Percentiles rank a stretch among this genome's conserved stretches.
Evolutionary conservation across 2,888 invertebrate genomes (phyloP).

Genomic region (Aromia moschata): DNA sequence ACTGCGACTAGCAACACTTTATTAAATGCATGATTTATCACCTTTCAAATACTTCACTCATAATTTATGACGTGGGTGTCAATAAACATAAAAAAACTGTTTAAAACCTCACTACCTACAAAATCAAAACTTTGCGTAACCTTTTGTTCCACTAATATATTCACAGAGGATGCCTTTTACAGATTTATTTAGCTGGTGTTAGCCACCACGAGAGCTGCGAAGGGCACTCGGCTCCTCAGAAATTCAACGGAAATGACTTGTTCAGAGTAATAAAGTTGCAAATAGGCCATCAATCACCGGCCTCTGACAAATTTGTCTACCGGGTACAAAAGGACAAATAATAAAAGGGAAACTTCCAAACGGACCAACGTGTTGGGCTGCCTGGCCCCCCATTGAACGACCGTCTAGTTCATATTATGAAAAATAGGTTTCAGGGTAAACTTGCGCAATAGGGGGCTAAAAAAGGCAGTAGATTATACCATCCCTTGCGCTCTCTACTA

Average conservation of each 20-base stretch:
- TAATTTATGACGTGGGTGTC: conserved; percentile 5
- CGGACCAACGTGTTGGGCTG: conserved; percentile 26
- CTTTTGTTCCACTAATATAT: not conserved
- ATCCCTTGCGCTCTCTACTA: no score
- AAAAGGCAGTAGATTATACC: conserved; percentile 24
- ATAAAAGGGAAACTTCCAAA: conserved; percentile 29
- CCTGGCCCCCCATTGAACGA: conserved; percentile 27
- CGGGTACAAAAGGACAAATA: conserved; percentile 35
- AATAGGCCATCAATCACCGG: conserved; percentile 40
- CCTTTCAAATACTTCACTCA: not conserved
- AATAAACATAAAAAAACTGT: conserved; percentile 9
- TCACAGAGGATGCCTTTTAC: not conserved
- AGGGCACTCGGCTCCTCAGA: conserved; percentile 9
- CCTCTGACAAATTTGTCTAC: conserved; percentile 44
- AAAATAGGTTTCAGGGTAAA: conserved; percentile 33
- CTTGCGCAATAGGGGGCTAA: conserved; percentile 28
- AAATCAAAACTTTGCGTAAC: not conserved
- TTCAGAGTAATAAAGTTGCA: conserved; percentile 38
- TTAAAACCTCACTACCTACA: not conserved
- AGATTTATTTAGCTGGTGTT: not conserved
- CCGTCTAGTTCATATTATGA: conserved; percentile 24
- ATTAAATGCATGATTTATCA: conserved; percentile 8
- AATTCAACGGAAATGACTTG: conserved; percentile 26
- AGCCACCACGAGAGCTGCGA: not conserved
- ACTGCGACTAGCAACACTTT: conserved; percentile 7